Percentiles rank a stretch among this genome's conserved stretches.
These are phyloP conservation scores for Ischnura elegans DNA, from an alignment of 2,888 invertebrate species.

Conservation along the genomic window DNA sequence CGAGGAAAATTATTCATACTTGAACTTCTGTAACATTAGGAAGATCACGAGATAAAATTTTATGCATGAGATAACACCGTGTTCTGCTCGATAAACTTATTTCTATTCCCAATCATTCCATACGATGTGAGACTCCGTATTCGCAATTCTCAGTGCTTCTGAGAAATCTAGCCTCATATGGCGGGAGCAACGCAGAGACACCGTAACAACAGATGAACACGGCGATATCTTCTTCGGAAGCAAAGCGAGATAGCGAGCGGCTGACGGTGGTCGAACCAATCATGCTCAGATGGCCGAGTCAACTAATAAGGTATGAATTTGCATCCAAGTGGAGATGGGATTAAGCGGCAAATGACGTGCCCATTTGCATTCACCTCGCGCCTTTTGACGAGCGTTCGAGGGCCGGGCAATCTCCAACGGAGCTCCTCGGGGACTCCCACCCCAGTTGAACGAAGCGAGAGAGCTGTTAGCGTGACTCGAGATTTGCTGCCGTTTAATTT, in stretches of 20 bases:
- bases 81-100: too few relatives aligned
- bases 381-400: not conserved
- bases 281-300: not conserved
- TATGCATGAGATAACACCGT: too few relatives aligned
- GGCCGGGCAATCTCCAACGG: not conserved
- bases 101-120: too few relatives aligned
- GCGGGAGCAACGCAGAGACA: not conserved
- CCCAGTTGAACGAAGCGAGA: not conserved
- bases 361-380: slow-evolving; percentile 8
- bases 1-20: too few relatives aligned
- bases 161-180: not conserved
- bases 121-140: not conserved
- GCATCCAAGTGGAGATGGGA: not conserved
- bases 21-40: too few relatives aligned
- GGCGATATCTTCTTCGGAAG: not conserved
- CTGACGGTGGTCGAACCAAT: not conserved
- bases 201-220: not conserved
- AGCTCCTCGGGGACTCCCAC: not conserved
- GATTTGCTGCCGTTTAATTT: not conserved
- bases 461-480: not conserved
- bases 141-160: too few relatives aligned
- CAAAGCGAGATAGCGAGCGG: not conserved
- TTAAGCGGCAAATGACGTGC: not conserved
- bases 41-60: too few relatives aligned
- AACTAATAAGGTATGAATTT: slow-evolving; percentile 3